Evolutionary conservation across 2,113 vertebrate genomes (phyloP).

Genomic region (Haemorhous mexicanus): DNA sequence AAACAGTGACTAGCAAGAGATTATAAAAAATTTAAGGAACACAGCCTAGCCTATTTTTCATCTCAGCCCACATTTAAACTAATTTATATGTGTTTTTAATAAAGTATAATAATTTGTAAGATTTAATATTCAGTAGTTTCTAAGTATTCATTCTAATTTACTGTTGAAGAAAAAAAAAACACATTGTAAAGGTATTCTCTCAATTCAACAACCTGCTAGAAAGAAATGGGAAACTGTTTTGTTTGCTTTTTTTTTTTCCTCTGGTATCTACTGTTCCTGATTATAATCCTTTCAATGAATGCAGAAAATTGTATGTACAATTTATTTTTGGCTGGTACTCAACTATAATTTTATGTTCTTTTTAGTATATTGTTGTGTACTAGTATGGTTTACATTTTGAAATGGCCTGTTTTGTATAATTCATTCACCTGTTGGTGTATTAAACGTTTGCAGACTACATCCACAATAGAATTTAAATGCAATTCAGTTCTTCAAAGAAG

Average conservation of each 20-base stretch:
- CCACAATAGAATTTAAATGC: background rate
- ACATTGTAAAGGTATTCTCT: background rate
- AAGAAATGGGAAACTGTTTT: background rate
- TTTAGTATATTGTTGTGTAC: background rate
- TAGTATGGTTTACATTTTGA: background rate
- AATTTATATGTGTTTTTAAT: background rate
- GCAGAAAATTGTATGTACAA: background rate
- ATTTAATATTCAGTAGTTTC: background rate
- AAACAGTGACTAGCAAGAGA: background rate
- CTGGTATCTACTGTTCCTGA: background rate
- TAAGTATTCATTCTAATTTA: background rate
- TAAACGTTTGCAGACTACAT: background rate
- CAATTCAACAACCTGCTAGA: background rate
- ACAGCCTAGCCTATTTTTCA: background rate
- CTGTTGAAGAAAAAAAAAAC: background rate
- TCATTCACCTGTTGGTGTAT: background rate
- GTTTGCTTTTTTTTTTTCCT: background rate
- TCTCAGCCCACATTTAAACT: background rate
- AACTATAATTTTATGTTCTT: background rate
- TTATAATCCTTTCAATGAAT: background rate
- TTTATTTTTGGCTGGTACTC: background rate
- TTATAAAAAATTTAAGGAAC: background rate
- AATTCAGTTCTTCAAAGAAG: background rate
- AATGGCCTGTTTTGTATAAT: background rate
- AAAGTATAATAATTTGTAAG: background rate